Evolutionary conservation across 2,888 invertebrate species (phyloP), one percentile per base, ranked within the genome.

Genomic region (Myopa testacea): DNA sequence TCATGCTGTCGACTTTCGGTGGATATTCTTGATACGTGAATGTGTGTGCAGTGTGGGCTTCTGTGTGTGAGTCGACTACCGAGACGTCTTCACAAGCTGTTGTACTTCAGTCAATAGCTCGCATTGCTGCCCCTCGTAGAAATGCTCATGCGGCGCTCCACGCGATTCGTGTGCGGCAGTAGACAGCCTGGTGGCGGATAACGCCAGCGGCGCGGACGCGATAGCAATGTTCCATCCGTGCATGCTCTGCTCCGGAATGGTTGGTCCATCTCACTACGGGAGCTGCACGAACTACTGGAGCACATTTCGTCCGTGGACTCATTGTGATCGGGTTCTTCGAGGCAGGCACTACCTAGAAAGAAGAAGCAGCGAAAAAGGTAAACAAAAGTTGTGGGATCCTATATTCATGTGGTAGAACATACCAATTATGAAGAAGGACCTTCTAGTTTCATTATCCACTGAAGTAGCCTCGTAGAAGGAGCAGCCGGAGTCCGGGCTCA

Each of bases 171-270:
- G 80, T 89, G 89, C 0, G 90, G 90, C 70, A 89, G 82, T 14
- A 89, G 86, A 38, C 89, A 90, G 14, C 88, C 87, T 0, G 91
- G 90, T 10, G 91, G 91, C 37, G 91, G 91, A 84, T 91, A 91
- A 5, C 93, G 90, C 87, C 92, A 92, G 63, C 92, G 88, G 79
- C 93, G 90, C 0, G 93, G 93, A 14, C 92, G 90, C 26, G 93
- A 93, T 71, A 89, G 87, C 63, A 92, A 85, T 75, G 92, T 91
- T 8, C 93, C 93, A 86, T 95, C 95, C 0, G 95, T 95, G 80
- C 94, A 94, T 67, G 95, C 95, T 65, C 95, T 91, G 69, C 92
- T 93, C 14, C 95, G 91, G 89, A 95, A 95, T 81, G 93, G 93
- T 19, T 88, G 82, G 77, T 87, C 87, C 4, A 89, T 83, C 70